These are phyloP conservation scores for Ectropis crepuscularia DNA, from an alignment of 2,888 invertebrate genomes.

Conservation along the genomic window DNA sequence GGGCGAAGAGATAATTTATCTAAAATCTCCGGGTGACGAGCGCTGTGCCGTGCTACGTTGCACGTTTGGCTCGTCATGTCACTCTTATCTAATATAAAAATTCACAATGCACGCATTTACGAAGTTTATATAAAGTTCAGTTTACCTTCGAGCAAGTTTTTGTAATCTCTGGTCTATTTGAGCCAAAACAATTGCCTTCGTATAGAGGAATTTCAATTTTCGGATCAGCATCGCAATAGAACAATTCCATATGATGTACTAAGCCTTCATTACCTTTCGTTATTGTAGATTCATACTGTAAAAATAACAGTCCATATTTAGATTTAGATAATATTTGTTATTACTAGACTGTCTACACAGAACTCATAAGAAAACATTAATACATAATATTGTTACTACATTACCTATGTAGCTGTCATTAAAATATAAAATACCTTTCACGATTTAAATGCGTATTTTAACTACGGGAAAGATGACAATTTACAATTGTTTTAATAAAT, in stretches of 20 bases:
- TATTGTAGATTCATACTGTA: slow-evolving; percentile 94
- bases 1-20: no score
- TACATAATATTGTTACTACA: no score
- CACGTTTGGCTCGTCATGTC: no score
- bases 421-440: no score
- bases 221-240: slow-evolving; percentile 93
- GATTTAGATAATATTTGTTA: not conserved
- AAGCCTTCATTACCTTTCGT: slow-evolving; percentile 92
- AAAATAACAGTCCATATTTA: slow-evolving; percentile 1
- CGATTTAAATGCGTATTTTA: no score
- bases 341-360: not conserved
- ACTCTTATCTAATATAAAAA: no score
- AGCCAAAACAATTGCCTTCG: slow-evolving; percentile 92
- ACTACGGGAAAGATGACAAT: no score
- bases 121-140: not conserved
- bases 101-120: no score
- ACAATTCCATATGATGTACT: slow-evolving; percentile 99
- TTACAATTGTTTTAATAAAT: no score
- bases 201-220: slow-evolving; percentile 90
- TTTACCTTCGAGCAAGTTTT: slow-evolving; percentile 88
- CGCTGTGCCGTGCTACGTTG: no score
- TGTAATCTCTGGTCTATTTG: slow-evolving; percentile 89
- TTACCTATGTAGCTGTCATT: no score
- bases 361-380: not conserved
- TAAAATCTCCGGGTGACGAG: no score